Evolutionary conservation across 2,113 vertebrate species (phyloP), one percentile per base, ranked within the genome.

Genomic region (Crotophaga sulcirostris): DNA sequence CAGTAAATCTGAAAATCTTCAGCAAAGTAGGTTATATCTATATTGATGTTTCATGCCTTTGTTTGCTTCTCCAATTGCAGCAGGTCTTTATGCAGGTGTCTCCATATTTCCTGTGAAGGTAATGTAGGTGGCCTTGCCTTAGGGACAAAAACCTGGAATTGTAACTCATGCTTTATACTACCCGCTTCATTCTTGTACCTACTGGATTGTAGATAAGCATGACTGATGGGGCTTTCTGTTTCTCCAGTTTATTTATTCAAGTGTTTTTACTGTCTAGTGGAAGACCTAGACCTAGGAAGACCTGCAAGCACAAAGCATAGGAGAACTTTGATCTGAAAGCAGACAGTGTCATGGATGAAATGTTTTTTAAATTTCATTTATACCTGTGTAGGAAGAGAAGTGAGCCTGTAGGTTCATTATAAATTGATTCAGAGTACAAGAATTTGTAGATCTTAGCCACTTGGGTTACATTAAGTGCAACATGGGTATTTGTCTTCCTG

Each of bases 401-500:
- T 44, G 62, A 83, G 33, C 56, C 56, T 82, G 34, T 51, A 31
- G 40, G 72, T 72, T 36, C 34, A 4, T 62, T 42, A 38, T 60
- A 59, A 89, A 42, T n/a, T 59, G 82, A 42, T 52, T 69, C 28
- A 15, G 21, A 23, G 47, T 38, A 34, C 42, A 54, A 42, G 67
- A 38, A 64, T 59, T 26, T 45, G 59, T 63, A 34, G n/a, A 7
- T 59, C 14, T 49, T 28, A 11, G 31, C 19, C n/a, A 8, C 49
- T 16, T 29, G 66, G 29, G 62, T 56, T 15, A 12, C 3, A 0
- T 52, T 62, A 13, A 34, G n/a, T 14, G 56, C 47, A 54, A 63
- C 16, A 7, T 13, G 3, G 38, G n/a, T 34, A 7, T 25, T 34
- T 45, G 31, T n/a, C 33, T 58, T 10, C 0, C 1, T 40, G 20